A percentile compares a stretch with the other conserved stretches of the same genome.
These are phyloP conservation scores for Hippocampus comes DNA, from an alignment of 2,113 vertebrate species.

Conservation along the genomic window DNA sequence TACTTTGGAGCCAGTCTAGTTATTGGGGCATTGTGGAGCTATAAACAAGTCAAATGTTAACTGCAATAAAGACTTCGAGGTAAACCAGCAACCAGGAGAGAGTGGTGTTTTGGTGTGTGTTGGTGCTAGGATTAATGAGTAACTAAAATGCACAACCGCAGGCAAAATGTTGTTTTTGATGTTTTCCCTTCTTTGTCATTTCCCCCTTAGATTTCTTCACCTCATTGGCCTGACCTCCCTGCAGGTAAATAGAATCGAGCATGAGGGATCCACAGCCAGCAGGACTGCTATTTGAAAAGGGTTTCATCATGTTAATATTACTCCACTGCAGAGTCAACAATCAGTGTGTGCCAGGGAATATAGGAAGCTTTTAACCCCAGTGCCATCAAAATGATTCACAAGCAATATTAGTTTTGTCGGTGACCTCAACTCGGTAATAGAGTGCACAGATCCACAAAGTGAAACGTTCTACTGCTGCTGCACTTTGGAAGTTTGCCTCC, in stretches of 20 bases:
- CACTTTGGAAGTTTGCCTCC: not conserved
- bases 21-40: not conserved
- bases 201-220: conserved; percentile 40
- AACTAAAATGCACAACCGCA: not conserved
- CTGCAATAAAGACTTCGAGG: no score
- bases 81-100: no score
- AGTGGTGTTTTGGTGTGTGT: not conserved
- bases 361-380: not conserved
- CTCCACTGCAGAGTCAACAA: conserved; percentile 11
- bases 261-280: not conserved
- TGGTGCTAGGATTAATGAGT: not conserved
- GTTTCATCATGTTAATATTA: conserved; percentile 30
- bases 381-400: not conserved
- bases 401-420: not conserved
- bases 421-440: not conserved
- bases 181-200: conserved; percentile 16
- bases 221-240: conserved; percentile 24
- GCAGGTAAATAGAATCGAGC: conserved; percentile 43
- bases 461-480: not conserved
- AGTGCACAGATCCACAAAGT: not conserved
- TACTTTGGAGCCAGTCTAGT: not conserved
- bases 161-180: not conserved
- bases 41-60: no score
- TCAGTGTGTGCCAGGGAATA: conserved; percentile 2
- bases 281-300: conserved; percentile 46